These are phyloP conservation scores for Pluvialis apricaria DNA, from an alignment of 2,113 vertebrate genomes.

Conservation along the genomic window DNA sequence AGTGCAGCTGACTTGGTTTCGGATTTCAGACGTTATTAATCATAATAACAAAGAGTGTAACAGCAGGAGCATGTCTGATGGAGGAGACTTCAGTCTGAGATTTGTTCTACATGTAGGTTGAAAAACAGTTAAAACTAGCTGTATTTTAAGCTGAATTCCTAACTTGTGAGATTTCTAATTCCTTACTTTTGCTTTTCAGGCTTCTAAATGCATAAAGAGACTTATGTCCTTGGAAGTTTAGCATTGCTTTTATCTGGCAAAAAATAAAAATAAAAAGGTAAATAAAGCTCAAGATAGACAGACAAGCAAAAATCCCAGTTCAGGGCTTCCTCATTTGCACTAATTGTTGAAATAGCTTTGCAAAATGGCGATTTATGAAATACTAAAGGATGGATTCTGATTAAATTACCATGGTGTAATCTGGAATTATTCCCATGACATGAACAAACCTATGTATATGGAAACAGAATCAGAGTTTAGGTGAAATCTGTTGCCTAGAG, in stretches of 20 bases:
- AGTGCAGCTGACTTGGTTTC: slow-evolving; percentile 65
- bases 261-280: not conserved
- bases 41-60: slow-evolving; percentile 48
- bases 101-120: not conserved
- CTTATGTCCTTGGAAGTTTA: not conserved
- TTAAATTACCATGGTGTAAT: not conserved
- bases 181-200: not conserved
- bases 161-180: not conserved
- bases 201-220: not conserved
- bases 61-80: slow-evolving; percentile 26
- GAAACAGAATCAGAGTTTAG: not conserved
- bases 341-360: not conserved
- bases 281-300: not conserved
- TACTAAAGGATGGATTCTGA: not conserved
- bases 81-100: slow-evolving; percentile 47
- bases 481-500: not conserved
- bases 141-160: not conserved
- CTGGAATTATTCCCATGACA: not conserved
- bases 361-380: not conserved
- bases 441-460: not conserved
- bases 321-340: not conserved
- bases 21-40: slow-evolving; percentile 65
- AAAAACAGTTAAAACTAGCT: not conserved
- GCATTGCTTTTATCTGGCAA: not conserved
- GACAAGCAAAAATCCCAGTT: not conserved